A percentile compares a stretch with the other conserved stretches of the same genome.
phyloP scores from a whole-genome alignment of 2,113 vertebrate species.

The Arothron firmamentum region DNA sequence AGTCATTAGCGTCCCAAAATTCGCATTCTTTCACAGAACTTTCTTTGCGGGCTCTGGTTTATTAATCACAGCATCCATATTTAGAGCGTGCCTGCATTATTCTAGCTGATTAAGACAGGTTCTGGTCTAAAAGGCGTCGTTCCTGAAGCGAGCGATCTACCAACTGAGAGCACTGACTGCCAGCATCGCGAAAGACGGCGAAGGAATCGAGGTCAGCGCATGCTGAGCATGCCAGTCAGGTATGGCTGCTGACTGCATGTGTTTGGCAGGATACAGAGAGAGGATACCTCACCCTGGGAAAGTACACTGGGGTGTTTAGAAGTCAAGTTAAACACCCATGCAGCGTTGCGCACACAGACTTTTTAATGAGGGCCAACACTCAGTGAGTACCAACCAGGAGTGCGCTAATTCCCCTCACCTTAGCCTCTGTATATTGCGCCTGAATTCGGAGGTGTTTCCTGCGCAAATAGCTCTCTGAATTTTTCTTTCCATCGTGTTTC shows the following conservation, averaged over 20 bases:
- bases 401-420: slow-evolving; percentile 24
- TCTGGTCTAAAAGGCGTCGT: slow-evolving; percentile 26
- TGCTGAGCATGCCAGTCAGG: slow-evolving; percentile 15
- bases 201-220: slow-evolving; percentile 19
- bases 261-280: not conserved
- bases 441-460: slow-evolving; percentile 40
- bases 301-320: slow-evolving; percentile 28
- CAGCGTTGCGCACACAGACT: slow-evolving; percentile 23
- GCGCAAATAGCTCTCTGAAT: slow-evolving; percentile 34
- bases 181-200: slow-evolving; percentile 21
- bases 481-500: slow-evolving; percentile 61
- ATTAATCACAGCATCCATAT: slow-evolving; percentile 44
- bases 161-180: slow-evolving; percentile 34
- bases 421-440: slow-evolving; percentile 24
- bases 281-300: slow-evolving; percentile 11
- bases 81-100: slow-evolving; percentile 36
- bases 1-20: not conserved
- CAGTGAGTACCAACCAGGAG: slow-evolving; percentile 43
- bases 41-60: slow-evolving; percentile 13
- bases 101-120: slow-evolving; percentile 39
- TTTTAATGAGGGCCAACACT: slow-evolving; percentile 31
- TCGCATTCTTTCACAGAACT: slow-evolving; percentile 13
- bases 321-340: slow-evolving; percentile 25
- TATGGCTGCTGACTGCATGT: slow-evolving; percentile 1
- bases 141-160: slow-evolving; percentile 36